Base-by-base conservation (phyloP, 2,888 invertebrate genomes). In the Oxytorus armatus region DNA sequence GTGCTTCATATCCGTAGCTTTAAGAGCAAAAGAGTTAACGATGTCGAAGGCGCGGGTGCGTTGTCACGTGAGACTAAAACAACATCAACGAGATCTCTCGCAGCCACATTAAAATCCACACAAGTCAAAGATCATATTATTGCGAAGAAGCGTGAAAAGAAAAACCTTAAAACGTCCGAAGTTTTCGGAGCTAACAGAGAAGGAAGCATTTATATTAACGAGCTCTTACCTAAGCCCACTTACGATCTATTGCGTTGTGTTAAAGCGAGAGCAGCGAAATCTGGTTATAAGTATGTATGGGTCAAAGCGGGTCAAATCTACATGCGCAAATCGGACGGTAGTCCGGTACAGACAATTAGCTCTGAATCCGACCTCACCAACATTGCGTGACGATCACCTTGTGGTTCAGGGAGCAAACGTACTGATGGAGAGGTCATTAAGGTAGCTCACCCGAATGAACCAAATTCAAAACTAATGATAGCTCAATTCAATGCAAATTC, bases 151-250 rank as follows among this genome's bases (percentile, higher is more conserved):
- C 47, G 47, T 47, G 16, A 14, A 5, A 14, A 7, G 3, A 16
- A 16, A 18, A 18, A 16, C 16, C 16, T 47, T 1, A 7, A 3
- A 0, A 47, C 16, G 0, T 16, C 4, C 0, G 18, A 47, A 16
- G 47, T 47, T 47, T 47, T 47, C 5, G 16, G 3, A 0, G 0
- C 16, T 7, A 47, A 47, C 18, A 3, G 1, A 5, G 21, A 11
- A 4, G 69, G 69, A 1, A 39, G 7, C 14, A 25, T 70, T n/a
- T 57, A 18, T 21, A 25, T 69, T 0, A 70, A 59, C 1, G 59
- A 70, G 29, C 16, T 57, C 14, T 14, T 70, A 7, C 55, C 42
- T 11, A 4, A 39, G 8, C 1, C 33, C 2, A 16, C 3, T 29
- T 57, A 70, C 10, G 57, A 57, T 18, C 10, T 70, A 3, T 25